Evolutionary conservation across 1,140 invertebrate genomes (phyloP).

Genomic region (Dolichoris vasculosae): DNA sequence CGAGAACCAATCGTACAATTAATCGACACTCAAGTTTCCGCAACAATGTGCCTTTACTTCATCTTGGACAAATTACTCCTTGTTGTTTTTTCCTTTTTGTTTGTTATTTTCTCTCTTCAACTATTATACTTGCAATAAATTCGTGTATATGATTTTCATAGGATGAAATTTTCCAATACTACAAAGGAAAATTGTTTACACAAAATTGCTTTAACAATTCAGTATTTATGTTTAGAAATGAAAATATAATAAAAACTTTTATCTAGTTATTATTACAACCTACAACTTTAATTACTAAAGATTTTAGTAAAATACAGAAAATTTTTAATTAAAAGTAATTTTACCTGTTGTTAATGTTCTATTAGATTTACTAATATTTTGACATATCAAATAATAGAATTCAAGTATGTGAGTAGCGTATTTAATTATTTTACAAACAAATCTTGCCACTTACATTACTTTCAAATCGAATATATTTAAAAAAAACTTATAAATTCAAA

Average conservation of each 20-base stretch:
- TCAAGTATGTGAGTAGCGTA: no score
- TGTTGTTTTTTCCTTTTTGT: background rate
- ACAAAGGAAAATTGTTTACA: background rate
- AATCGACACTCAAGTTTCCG: slow-evolving; percentile 19
- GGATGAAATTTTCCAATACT: background rate
- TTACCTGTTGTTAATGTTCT: background rate
- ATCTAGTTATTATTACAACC: background rate
- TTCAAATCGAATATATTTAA: no score
- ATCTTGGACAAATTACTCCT: slow-evolving; percentile 27
- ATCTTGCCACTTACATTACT: no score
- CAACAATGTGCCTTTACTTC: slow-evolving; percentile 5
- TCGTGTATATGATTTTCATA: background rate
- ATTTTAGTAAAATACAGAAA: background rate
- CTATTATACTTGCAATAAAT: no score
- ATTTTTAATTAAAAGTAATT: no score
- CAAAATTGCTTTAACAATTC: slow-evolving; percentile 7
- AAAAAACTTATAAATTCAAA: no score
- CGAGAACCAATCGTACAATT: slow-evolving; percentile 11
- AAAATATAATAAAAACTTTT: background rate
- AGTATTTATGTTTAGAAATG: background rate
- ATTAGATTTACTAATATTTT: background rate
- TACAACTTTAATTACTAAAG: background rate
- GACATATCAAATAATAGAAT: no score
- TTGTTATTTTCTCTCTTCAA: background rate
- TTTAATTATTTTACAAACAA: no score